Evolutionary conservation across 1,140 invertebrate species (phyloP), one percentile per base, ranked within the genome.

Genomic region (Lordiphosa clarofinis): DNA sequence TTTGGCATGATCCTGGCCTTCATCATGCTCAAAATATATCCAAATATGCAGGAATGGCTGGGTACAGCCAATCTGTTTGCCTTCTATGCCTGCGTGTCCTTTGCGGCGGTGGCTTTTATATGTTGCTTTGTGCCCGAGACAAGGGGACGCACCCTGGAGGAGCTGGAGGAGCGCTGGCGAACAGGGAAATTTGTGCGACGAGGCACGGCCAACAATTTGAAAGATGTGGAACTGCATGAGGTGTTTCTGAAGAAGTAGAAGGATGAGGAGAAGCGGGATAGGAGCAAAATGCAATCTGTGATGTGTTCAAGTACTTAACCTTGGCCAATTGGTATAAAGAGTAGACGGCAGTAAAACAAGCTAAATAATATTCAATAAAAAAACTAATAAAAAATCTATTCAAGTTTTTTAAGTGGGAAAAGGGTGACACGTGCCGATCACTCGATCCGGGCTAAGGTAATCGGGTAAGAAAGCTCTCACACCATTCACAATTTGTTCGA

Each of bases 51-150:
- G 12, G 35, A 86, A 0, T 19, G 62, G 0, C 88, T 96, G 61
- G 92, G 93, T 1, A 90, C 91, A 5, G 89, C 92, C 28, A 93
- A 92, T 9, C 91, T 93, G 0, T 97, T 96, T 74, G 93, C 92
- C 69, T 92, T 96, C 64, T 97, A 94, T 87, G 92, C 93, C 0
- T 76, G 88, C 1, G 81, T 95, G 6, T 93, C 94, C 1, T 76
- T 94, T 0, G 8, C 93, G 1, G 94, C 94, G 0, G 91, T 93
- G 0, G 62, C 95, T 3, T 94, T 95, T 73, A 91, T 95, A 0
- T 82, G 90, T 2, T 87, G 92, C 13, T 92, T 92, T 35, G 88
- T 97, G 4, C 96, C 96, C 0, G 96, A 97, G 88, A 97, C 96
- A 4, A 94, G 93, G 64, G 95, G 95, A 0, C 94, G 94, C 65